Base-by-base conservation (phyloP, 2,888 invertebrate genomes). In the Agrochola macilenta region DNA sequence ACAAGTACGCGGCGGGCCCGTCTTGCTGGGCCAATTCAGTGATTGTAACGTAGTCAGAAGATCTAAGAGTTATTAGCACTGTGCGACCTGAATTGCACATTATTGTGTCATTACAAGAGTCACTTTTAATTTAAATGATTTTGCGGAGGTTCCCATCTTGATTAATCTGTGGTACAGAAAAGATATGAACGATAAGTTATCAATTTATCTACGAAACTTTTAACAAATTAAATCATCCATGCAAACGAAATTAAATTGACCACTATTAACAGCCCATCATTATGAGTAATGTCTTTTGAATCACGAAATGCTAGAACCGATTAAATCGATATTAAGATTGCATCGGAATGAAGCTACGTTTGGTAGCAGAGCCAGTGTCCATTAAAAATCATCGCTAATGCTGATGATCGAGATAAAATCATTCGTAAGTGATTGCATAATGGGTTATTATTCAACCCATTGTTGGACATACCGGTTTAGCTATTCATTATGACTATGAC, bases 351-450 rank as follows among this genome's bases (percentile, higher is more conserved):
- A 86, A 89, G 88, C 89, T 90, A 88, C 83, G 88, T 89, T 86
- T 89, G 89, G 89, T 90, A 89, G 90, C 90, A 83, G 82, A 89
- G 90, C 58, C 74, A 90, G 89, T 91, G 91, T 89, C 89, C 89
- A 87, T 79, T 83, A 85, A 91, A 92, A 92, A 93, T 87, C 87
- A 91, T 91, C 91, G 85, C 86, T 89, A 90, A 91, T 85, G 84
- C 87, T 84, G 91, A 93, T 91, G 87, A 89, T 85, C 74, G 80
- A 86, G 90, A 91, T 92, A 92, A 90, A 84, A 84, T 81, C 83
- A 85, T 82, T 87, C 78, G 77, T 89, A 89, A 91, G 89, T 90
- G 89, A 90, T 94, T 93, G 90, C 90, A 90, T 89, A 94, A 94
- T 87, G 73, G 71, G 73, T 69, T 84, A 89, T 92, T 92, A 92